Conservation (phyloP, 92 coral and sea anemone species). For the Palythoa caribaeorum region DNA sequence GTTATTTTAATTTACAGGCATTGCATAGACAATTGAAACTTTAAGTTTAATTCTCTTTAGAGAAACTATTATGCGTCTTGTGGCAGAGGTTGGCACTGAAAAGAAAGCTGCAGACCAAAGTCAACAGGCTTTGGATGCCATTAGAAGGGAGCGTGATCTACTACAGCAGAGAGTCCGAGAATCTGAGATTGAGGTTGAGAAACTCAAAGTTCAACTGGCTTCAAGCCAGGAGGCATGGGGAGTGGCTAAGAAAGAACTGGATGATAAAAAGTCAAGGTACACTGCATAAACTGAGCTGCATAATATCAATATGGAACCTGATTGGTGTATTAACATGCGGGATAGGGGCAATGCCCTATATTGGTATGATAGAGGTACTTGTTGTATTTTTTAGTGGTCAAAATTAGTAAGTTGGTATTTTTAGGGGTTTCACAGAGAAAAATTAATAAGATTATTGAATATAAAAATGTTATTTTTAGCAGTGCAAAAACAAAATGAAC, state of each 20-base stretch:
- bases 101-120: conserved; percentile 87
- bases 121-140: conserved; percentile 73
- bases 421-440: too few relatives aligned
- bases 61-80: conserved; percentile 97
- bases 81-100: conserved; percentile 96
- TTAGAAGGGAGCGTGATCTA: conserved; percentile 83
- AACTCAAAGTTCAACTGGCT: conserved; percentile 78
- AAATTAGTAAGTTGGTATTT: too few relatives aligned
- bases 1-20: background rate
- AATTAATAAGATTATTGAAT: too few relatives aligned
- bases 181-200: conserved; percentile 86
- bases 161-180: conserved; percentile 89
- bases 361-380: too few relatives aligned
- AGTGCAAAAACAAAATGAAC: too few relatives aligned
- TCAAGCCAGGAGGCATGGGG: conserved; percentile 99
- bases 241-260: conserved; percentile 72
- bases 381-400: too few relatives aligned
- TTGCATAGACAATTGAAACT: background rate
- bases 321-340: too few relatives aligned
- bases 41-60: conserved; percentile 37
- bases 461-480: too few relatives aligned
- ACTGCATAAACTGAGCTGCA: background rate
- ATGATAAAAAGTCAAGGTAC: conserved; percentile 85
- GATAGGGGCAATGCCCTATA: too few relatives aligned
- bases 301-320: background rate